A percentile compares a stretch with the other conserved stretches of the same genome.
These are phyloP conservation scores for Psilanteris sp. DNA, from an alignment of 1,140 invertebrate genomes.

Conservation along the genomic window DNA sequence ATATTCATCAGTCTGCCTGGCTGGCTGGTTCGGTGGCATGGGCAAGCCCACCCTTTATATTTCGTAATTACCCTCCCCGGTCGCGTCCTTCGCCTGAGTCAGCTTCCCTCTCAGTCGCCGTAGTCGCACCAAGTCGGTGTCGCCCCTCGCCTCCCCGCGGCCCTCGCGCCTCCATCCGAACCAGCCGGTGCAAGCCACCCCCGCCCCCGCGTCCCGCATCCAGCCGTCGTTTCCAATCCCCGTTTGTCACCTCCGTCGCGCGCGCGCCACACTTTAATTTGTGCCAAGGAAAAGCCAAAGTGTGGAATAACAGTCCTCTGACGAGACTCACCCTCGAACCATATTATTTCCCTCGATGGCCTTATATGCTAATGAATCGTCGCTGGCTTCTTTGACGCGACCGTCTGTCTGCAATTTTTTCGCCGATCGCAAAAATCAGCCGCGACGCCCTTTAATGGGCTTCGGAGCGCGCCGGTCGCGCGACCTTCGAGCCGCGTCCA, in stretches of 20 bases:
- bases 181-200: too few species aligned
- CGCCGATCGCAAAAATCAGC: too few species aligned
- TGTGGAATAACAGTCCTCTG: conserved; percentile 24
- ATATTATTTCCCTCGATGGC: conserved; percentile 32
- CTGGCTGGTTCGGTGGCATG: conserved; percentile 68
- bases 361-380: conserved; percentile 51
- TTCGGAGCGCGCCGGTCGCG: too few species aligned
- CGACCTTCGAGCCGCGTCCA: too few species aligned
- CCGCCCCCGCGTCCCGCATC: conserved; percentile 6
- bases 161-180: conserved; percentile 12
- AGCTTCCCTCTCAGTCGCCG: conserved; percentile 56
- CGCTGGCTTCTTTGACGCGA: too few species aligned
- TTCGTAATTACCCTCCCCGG: conserved; percentile 78
- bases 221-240: conserved; percentile 62
- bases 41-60: conserved; percentile 77
- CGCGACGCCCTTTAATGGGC: too few species aligned
- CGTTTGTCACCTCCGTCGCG: conserved; percentile 61
- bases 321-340: conserved; percentile 16
- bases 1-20: conserved; percentile 78
- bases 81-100: conserved; percentile 67
- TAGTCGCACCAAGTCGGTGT: conserved; percentile 30
- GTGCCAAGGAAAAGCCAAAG: conserved; percentile 39
- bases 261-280: conserved; percentile 53
- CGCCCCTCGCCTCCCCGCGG: not conserved
- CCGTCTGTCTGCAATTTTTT: too few species aligned